Percentiles rank a stretch among this genome's conserved stretches.
Evolutionary conservation across 2,888 invertebrate species (phyloP).

Genomic region (Empis livida): DNA sequence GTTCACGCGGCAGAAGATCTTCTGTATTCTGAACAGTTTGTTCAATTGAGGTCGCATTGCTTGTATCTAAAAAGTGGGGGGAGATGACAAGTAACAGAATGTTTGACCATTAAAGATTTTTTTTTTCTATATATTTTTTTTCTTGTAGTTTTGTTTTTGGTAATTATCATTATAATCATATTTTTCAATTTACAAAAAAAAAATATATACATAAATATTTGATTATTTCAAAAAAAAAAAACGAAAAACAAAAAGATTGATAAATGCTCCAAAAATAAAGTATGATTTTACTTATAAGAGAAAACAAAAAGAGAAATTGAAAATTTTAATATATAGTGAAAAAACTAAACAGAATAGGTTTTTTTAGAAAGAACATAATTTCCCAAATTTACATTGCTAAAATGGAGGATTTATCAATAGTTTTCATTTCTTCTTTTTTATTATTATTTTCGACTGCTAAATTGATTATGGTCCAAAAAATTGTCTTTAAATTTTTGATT

Average conservation of each 20-base stretch:
- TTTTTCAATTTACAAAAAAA: no score
- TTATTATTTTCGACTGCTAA: not conserved
- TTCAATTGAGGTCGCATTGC: constrained; percentile 57
- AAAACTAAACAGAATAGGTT: no score
- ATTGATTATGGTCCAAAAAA: no score
- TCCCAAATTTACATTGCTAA: no score
- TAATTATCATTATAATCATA: not conserved
- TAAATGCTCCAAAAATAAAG: not conserved
- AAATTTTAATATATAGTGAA: no score
- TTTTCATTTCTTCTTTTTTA: not conserved
- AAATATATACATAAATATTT: no score
- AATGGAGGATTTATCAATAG: constrained; percentile 13
- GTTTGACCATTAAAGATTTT: constrained; percentile 50
- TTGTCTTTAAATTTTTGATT: no score
- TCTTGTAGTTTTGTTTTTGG: constrained; percentile 5
- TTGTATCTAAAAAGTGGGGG: constrained; percentile 40
- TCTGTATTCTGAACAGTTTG: constrained; percentile 42
- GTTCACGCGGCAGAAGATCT: constrained; percentile 96
- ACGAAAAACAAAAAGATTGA: constrained; percentile 2
- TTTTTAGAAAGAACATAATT: no score
- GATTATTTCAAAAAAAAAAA: no score
- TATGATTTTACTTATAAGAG: no score
- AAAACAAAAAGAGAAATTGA: no score
- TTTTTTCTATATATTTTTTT: constrained; percentile 1
- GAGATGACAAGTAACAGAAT: constrained; percentile 43